Conservation (phyloP, 1,140 invertebrate genomes). For the Sinella curviseta region DNA sequence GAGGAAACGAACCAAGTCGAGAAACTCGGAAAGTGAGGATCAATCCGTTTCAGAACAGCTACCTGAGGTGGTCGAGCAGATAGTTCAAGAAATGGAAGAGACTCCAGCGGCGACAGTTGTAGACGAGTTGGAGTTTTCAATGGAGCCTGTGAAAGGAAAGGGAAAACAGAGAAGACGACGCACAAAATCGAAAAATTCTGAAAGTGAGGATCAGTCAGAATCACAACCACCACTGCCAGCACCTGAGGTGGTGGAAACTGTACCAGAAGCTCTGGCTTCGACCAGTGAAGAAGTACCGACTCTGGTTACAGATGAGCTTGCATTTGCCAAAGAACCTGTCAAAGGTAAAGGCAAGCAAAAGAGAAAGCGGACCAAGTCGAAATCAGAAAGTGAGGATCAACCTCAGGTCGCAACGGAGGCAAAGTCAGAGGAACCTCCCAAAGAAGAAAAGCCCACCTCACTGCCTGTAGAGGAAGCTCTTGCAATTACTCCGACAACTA, state of each 20-base stretch:
- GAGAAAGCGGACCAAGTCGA: background rate
- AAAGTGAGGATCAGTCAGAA: background rate
- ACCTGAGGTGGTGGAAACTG: background rate
- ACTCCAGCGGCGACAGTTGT: background rate
- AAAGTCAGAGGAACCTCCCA: too few species aligned
- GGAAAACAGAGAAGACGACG: background rate
- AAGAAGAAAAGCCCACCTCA: too few species aligned
- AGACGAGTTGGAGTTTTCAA: background rate
- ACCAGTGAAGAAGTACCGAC: too few species aligned
- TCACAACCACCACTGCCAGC: background rate
- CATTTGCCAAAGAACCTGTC: background rate
- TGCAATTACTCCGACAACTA: too few species aligned
- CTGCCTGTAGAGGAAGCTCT: too few species aligned
- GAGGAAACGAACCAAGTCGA: background rate
- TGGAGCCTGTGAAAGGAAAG: background rate
- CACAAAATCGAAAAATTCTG: background rate
- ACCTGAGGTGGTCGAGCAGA: background rate
- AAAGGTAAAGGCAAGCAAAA: background rate
- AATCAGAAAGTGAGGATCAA: background rate
- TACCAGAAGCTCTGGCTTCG: too few species aligned
- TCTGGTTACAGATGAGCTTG: too few species aligned
- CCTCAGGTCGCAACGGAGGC: too few species aligned
- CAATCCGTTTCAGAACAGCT: background rate
- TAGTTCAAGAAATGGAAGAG: background rate
- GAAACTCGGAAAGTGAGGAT: constrained; percentile 1